Conservation (phyloP, 1,140 invertebrate species). For the Lerema accius region DNA sequence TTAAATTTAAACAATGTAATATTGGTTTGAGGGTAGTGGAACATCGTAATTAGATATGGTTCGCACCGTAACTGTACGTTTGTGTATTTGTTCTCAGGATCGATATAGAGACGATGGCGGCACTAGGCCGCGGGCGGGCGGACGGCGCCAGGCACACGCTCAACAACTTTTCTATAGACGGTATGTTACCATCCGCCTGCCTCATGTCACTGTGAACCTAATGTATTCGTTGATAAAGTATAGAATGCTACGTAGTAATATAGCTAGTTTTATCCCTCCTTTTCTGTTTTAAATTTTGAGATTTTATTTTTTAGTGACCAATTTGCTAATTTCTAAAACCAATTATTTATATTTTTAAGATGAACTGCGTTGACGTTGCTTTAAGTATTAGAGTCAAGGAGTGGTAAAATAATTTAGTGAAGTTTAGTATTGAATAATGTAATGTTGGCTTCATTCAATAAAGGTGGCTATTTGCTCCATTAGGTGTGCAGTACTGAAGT, state of each 20-base stretch:
- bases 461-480: conserved; percentile 74
- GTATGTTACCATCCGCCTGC: conserved; percentile 42
- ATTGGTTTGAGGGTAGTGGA: too few species aligned
- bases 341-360: too few species aligned
- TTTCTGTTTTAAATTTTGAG: not conserved
- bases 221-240: too few species aligned
- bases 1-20: too few species aligned
- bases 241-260: not conserved
- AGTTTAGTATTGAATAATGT: conserved; percentile 20
- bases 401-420: not conserved
- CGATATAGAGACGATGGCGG: conserved; percentile 88
- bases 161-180: conserved; percentile 75
- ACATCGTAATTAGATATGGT: too few species aligned
- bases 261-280: conserved; percentile 9
- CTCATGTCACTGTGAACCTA: too few species aligned
- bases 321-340: too few species aligned
- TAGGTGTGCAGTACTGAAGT: conserved; percentile 81
- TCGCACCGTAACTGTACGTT: too few species aligned
- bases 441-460: conserved; percentile 39
- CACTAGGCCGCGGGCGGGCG: conserved; percentile 78
- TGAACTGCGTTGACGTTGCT: too few species aligned
- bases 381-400: conserved; percentile 6
- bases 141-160: conserved; percentile 65
- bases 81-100: conserved; percentile 84
- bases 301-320: too few species aligned